phyloP scores from a whole-genome alignment of 1,140 invertebrate species.

The Homarus americanus region DNA sequence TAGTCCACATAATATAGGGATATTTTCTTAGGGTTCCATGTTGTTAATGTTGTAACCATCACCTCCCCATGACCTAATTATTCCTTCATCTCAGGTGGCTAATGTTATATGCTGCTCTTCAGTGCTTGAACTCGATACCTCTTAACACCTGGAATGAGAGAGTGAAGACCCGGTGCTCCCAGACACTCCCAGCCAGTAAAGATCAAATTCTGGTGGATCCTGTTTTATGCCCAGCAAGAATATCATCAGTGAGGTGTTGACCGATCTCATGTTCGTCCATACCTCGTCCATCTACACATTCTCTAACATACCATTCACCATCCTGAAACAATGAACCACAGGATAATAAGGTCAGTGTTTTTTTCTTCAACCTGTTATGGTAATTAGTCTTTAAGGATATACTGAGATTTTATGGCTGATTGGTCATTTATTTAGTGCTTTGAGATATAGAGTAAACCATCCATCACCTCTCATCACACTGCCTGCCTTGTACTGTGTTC shows the following conservation, averaged over 20 bases:
- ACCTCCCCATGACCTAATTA: background rate
- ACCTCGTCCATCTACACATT: slow-evolving; percentile 83
- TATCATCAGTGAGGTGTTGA: slow-evolving; percentile 76
- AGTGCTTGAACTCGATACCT: slow-evolving; percentile 43
- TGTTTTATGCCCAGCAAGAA: slow-evolving; percentile 19
- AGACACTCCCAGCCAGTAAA: background rate
- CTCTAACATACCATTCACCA: slow-evolving; percentile 85
- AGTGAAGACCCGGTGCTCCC: background rate
- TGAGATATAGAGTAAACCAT: no score
- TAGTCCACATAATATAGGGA: no score
- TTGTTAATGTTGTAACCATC: no score
- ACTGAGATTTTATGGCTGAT: no score
- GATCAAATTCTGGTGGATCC: slow-evolving; percentile 4
- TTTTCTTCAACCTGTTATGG: no score
- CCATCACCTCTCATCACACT: no score
- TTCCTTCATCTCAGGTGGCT: slow-evolving; percentile 75
- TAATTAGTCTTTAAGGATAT: no score
- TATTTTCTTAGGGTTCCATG: no score
- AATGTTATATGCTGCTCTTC: slow-evolving; percentile 78
- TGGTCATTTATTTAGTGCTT: no score
- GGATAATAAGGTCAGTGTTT: slow-evolving; percentile 82
- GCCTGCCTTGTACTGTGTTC: no score
- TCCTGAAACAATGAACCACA: slow-evolving; percentile 90
- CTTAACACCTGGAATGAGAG: slow-evolving; percentile 26
- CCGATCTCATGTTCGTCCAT: slow-evolving; percentile 78